Percentiles rank a stretch among this genome's conserved stretches.
Conservation (phyloP, 2,113 vertebrate genomes). For the Delphinus delphis region DNA sequence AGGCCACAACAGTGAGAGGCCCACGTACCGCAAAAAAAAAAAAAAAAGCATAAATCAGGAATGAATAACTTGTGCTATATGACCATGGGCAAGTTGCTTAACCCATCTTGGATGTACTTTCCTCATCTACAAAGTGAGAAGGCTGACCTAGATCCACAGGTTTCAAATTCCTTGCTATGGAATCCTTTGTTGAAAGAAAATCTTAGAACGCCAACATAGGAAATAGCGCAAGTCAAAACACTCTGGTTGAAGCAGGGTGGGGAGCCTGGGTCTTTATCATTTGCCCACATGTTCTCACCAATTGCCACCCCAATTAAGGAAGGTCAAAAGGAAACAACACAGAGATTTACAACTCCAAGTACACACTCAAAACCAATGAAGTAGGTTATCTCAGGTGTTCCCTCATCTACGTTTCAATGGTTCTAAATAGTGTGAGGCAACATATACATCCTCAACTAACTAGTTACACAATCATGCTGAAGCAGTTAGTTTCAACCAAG, state of each 20-base stretch:
- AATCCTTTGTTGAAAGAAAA: neutral
- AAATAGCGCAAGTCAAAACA: neutral
- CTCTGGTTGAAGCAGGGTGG: neutral
- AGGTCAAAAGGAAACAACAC: neutral
- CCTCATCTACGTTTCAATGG: neutral
- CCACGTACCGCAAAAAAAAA: no score
- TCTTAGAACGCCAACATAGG: neutral
- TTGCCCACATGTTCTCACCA: neutral
- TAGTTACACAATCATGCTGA: neutral
- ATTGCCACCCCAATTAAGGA: neutral
- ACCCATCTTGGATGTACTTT: neutral
- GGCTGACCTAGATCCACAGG: neutral
- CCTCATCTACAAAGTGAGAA: neutral
- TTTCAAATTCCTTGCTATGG: neutral
- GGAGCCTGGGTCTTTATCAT: neutral
- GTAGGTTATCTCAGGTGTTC: neutral
- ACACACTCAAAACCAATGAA: neutral
- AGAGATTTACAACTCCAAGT: neutral
- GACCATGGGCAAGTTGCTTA: neutral
- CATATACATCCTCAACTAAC: neutral
- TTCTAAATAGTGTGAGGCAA: neutral
- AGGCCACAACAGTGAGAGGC: no score
- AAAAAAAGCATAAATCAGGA: neutral
- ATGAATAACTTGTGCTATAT: neutral
- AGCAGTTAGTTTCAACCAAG: neutral